Evolutionary conservation across 23 tunicate species (phyloP), one percentile per base, ranked within the genome.

Genomic region (Aplidium turbinatum): DNA sequence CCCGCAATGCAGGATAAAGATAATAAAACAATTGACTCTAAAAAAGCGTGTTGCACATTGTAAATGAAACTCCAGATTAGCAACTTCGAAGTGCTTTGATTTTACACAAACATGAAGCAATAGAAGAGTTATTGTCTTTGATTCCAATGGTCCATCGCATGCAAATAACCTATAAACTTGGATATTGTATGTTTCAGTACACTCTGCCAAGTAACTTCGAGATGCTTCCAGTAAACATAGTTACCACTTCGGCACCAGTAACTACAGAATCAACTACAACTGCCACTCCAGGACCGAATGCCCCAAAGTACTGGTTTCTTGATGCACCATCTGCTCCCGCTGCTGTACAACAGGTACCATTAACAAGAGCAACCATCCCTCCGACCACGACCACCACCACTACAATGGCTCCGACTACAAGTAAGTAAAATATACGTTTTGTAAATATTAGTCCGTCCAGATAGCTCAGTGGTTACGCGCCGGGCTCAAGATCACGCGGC

Each of bases 291-390:
- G 89, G 82, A n/a, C 70, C 76, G 1, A 66, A 83, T 55, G 53
- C 68, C 33, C 82, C 76, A 22, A 65, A 27, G 18, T 82, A 74
- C 29, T 82, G 88, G 81, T 82, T 81, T 81, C 81, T 82, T 28
- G n/a, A 62, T 16, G 73, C 87, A 9, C 31, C 20, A 3, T 60
- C 69, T 16, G 71, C 88, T 36, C 75, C 75, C 1, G 46, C 31
- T 32, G n/a, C n/a, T n/a, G n/a, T n/a, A n/a, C 57, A 68, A 2
- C 21, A 25, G 31, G 25, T 38, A 2, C 21, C 36, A 3, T 3
- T 4, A 5, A 68, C 20, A 38, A 22, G 26, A 24, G 25, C 74
- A 4, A 71, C 78, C 3, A 34, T 55, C 3, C 21, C 72, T 11
- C 21, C 79, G 5, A 45, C 47, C 28, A 50, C 88, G 19, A 63